Conservation (phyloP, 2,888 invertebrate genomes). For the Neoitamus cyanurus region DNA sequence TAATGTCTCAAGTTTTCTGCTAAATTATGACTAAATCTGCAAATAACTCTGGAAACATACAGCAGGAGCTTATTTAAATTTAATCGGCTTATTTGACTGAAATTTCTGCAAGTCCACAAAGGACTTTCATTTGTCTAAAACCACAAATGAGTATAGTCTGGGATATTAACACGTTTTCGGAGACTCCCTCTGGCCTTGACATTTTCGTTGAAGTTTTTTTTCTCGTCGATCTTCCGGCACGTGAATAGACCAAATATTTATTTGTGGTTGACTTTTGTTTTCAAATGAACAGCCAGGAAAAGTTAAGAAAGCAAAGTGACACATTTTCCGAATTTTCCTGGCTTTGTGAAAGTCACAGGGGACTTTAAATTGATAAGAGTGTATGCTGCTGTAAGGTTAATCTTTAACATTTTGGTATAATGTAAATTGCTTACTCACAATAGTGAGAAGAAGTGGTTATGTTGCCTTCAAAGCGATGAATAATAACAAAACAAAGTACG, state of each 20-base stretch:
- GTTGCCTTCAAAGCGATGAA: too few relatives aligned
- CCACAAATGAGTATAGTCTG: not conserved
- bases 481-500: too few relatives aligned
- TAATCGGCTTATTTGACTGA: not conserved
- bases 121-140: not conserved
- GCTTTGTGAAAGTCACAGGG: not conserved
- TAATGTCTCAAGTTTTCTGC: not conserved
- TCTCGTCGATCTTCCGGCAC: not conserved
- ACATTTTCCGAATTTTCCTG: not conserved
- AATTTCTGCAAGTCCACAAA: not conserved
- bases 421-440: too few relatives aligned
- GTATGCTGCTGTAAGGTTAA: too few relatives aligned
- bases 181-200: not conserved
- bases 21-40: not conserved
- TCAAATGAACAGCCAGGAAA: not conserved
- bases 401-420: too few relatives aligned
- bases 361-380: not conserved
- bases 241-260: not conserved
- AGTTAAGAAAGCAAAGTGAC: not conserved
- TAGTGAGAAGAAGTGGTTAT: too few relatives aligned
- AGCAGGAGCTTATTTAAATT: not conserved
- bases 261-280: not conserved
- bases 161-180: not conserved
- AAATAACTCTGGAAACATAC: not conserved
- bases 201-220: not conserved